phyloP scores from a whole-genome alignment of 2,888 invertebrate species.

The Galeruca laticollis region DNA sequence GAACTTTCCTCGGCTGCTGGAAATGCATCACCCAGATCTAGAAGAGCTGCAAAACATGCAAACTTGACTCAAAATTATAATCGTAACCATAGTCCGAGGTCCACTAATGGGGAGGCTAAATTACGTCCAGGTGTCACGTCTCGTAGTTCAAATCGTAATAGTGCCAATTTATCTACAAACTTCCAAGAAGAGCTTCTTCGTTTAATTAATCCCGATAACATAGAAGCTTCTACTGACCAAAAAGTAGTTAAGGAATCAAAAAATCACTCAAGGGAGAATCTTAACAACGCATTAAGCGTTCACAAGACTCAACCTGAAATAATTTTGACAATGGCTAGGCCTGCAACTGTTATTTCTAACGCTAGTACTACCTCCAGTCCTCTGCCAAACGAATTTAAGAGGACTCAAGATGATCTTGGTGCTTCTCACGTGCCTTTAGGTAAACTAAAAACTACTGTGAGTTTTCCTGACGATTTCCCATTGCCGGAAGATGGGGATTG shows the following conservation, averaged over 20 bases:
- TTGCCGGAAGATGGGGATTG: conserved; percentile 82
- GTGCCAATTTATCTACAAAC: conserved; percentile 74
- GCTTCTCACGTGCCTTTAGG: conserved; percentile 59
- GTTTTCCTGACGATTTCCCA: conserved; percentile 69
- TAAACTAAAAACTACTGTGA: conserved; percentile 53
- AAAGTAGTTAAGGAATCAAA: conserved; percentile 55
- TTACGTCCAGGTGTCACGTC: conserved; percentile 68
- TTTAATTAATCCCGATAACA: conserved; percentile 84
- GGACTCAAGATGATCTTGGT: conserved; percentile 69
- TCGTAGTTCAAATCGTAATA: conserved; percentile 71
- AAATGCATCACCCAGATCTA: conserved; percentile 69
- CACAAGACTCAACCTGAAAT: conserved; percentile 70
- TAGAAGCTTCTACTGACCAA: conserved; percentile 62
- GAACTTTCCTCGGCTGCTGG: conserved; percentile 71
- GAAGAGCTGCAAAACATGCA: conserved; percentile 68
- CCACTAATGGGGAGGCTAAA: conserved; percentile 72
- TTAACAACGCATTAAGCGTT: conserved; percentile 60
- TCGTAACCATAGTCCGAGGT: conserved; percentile 74
- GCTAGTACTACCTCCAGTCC: conserved; percentile 72
- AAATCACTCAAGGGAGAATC: conserved; percentile 61
- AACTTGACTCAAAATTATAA: conserved; percentile 36
- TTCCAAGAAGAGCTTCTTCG: conserved; percentile 87
- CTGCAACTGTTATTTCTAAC: conserved; percentile 75
- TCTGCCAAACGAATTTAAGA: conserved; percentile 70
- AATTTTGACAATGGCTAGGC: conserved; percentile 75